phyloP scores from a whole-genome alignment of 2,113 vertebrate species.

The Nesogale talazaci region DNA sequence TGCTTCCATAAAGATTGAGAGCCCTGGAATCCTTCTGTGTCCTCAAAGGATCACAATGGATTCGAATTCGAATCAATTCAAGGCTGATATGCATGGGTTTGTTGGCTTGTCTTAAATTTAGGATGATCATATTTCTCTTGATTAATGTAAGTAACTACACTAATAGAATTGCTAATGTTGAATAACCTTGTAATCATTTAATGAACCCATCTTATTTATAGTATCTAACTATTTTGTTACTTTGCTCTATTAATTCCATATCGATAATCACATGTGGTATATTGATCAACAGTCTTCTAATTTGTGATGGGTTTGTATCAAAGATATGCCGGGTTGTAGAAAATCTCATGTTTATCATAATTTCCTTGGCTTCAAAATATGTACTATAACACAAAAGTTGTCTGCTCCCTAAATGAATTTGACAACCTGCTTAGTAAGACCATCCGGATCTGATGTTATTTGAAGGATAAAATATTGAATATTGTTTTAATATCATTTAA shows the following conservation, averaged over 20 bases:
- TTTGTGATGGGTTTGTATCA: not conserved
- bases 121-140: not conserved
- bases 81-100: not conserved
- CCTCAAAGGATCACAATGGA: not conserved
- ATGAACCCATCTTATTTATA: not conserved
- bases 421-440: conserved; percentile 7
- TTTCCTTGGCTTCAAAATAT: not conserved
- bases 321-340: not conserved
- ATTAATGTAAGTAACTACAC: not conserved
- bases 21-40: not conserved
- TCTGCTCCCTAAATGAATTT: not conserved
- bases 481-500: not conserved
- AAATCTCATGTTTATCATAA: not conserved
- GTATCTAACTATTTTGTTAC: not conserved
- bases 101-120: not conserved
- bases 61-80: not conserved
- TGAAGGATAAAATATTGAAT: not conserved
- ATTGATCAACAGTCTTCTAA: not conserved
- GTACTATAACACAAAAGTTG: not conserved
- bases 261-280: not conserved
- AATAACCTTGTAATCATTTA: not conserved
- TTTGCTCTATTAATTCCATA: not conserved
- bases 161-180: not conserved
- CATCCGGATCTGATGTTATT: not conserved
- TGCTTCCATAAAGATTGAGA: not conserved